A percentile compares a stretch with the other conserved stretches of the same genome.
Evolutionary conservation across 2,888 invertebrate species (phyloP).

Genomic region (Tridacna gigas): DNA sequence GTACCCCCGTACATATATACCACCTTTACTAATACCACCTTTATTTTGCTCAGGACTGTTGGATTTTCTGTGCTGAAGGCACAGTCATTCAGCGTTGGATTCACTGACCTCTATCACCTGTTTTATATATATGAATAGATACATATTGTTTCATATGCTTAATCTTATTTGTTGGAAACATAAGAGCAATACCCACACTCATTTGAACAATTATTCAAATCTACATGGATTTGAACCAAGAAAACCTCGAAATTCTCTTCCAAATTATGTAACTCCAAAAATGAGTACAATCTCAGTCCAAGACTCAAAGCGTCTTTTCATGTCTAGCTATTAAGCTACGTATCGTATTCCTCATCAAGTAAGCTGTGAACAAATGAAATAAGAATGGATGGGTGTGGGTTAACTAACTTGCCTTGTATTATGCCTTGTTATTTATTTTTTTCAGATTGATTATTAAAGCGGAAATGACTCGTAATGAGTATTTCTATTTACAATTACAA

Average conservation of each 20-base stretch:
- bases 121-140: background rate
- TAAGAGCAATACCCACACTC: slow-evolving; percentile 41
- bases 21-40: slow-evolving; percentile 49
- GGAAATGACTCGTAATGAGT: slow-evolving; percentile 57
- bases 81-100: slow-evolving; percentile 60
- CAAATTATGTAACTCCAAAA: background rate
- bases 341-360: too few relatives aligned
- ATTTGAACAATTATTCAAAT: slow-evolving; percentile 21
- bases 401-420: slow-evolving; percentile 13
- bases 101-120: slow-evolving; percentile 16
- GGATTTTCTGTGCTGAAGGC: slow-evolving; percentile 51
- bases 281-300: background rate
- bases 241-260: background rate
- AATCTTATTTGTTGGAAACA: slow-evolving; percentile 11
- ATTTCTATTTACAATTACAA: slow-evolving; percentile 32
- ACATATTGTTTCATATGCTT: slow-evolving; percentile 5
- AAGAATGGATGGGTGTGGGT: slow-evolving; percentile 43
- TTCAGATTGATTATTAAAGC: slow-evolving; percentile 52
- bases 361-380: too few relatives aligned
- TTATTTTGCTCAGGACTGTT: slow-evolving; percentile 56
- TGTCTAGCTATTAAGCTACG: background rate
- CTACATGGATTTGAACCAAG: background rate
- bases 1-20: background rate
- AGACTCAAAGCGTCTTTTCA: background rate
- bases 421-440: slow-evolving; percentile 52